phyloP scores from a whole-genome alignment of 1,140 invertebrate genomes.

The Drosophila miranda region DNA sequence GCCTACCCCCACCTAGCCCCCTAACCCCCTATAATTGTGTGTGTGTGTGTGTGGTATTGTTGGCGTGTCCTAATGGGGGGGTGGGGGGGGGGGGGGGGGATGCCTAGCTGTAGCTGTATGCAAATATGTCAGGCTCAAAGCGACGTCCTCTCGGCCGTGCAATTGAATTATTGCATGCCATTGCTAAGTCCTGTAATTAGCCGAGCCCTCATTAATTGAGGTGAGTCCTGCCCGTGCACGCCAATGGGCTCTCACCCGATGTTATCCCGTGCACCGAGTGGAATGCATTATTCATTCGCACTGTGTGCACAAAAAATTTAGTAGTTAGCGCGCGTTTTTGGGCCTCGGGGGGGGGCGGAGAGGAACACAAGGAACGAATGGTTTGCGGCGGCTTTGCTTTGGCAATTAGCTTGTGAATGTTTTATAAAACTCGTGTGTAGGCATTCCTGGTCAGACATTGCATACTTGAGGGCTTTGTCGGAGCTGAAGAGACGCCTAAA shows the following conservation, averaged over 20 bases:
- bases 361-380: too few relatives aligned
- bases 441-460: too few relatives aligned
- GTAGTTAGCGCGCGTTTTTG: too few relatives aligned
- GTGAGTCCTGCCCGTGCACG: slow-evolving; percentile 14
- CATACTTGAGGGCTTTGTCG: too few relatives aligned
- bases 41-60: too few relatives aligned
- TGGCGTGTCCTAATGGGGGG: slow-evolving; percentile 43
- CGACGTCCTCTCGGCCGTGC: slow-evolving; percentile 27
- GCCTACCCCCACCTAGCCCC: too few relatives aligned
- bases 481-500: too few relatives aligned
- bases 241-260: slow-evolving; percentile 19
- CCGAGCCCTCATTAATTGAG: slow-evolving; percentile 64
- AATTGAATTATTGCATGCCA: slow-evolving; percentile 73
- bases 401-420: too few relatives aligned
- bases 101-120: background rate
- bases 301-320: slow-evolving; percentile 3
- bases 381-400: too few relatives aligned
- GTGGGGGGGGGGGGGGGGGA: background rate
- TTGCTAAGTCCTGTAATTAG: slow-evolving; percentile 61
- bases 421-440: too few relatives aligned
- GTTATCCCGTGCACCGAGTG: slow-evolving; percentile 8
- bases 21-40: background rate
- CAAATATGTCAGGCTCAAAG: slow-evolving; percentile 31
- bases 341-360: too few relatives aligned
- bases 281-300: slow-evolving; percentile 31